Conservation (phyloP, 2,888 invertebrate genomes). For the Scaptomyza cyrtandrae region DNA sequence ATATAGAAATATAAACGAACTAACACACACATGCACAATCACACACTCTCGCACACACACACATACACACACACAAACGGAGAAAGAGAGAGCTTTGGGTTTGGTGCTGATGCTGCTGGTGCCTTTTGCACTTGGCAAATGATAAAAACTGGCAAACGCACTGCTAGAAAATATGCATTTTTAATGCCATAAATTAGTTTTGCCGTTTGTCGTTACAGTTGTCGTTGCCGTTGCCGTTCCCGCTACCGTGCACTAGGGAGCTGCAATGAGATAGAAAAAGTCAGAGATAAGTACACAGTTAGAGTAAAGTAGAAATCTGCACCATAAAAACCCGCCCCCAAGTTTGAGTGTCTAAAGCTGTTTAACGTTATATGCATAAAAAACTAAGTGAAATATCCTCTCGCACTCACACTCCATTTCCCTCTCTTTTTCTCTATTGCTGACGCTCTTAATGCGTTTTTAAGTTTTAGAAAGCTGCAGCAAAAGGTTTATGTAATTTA, state of each 20-base stretch:
- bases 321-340: conserved; percentile 22
- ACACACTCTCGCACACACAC: conserved; percentile 26
- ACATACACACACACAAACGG: not conserved
- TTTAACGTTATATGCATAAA: conserved; percentile 52
- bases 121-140: conserved; percentile 66
- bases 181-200: conserved; percentile 80
- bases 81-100: conserved; percentile 10
- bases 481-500: conserved; percentile 49
- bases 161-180: conserved; percentile 81
- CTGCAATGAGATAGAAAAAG: conserved; percentile 50
- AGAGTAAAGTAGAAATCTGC: conserved; percentile 27
- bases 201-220: conserved; percentile 56
- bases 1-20: conserved; percentile 10
- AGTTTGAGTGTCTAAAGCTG: conserved; percentile 62
- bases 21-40: not conserved
- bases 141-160: conserved; percentile 72
- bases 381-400: conserved; percentile 44
- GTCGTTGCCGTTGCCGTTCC: conserved; percentile 17
- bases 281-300: conserved; percentile 31
- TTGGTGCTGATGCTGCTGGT: conserved; percentile 28
- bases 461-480: conserved; percentile 38
- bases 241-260: conserved; percentile 42
- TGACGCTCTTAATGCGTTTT: conserved; percentile 52
- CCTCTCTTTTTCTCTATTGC: not conserved
- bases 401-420: not conserved